Conservation (phyloP, 2,797 vertebrate genomes). For the Anniella stebbinsi region DNA sequence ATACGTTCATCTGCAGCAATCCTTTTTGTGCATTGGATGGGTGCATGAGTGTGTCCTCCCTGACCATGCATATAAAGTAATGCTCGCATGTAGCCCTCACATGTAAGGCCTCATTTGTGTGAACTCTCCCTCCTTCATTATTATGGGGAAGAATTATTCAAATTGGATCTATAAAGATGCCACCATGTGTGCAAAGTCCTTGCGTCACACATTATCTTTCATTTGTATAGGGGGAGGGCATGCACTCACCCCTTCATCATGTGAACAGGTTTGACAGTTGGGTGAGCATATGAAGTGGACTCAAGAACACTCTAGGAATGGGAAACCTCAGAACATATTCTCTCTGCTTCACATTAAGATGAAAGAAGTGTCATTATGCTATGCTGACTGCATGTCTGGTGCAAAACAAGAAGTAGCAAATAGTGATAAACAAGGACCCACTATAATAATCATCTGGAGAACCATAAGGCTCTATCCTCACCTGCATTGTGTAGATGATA, state of each 20-base stretch:
- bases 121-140: not conserved
- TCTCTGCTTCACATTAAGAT: not conserved
- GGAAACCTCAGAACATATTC: not conserved
- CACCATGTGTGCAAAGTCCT: too few species aligned
- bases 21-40: not conserved
- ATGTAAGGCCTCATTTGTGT: not conserved
- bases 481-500: not conserved
- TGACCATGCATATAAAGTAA: not conserved
- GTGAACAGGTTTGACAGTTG: not conserved
- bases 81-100: not conserved
- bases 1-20: not conserved
- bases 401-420: not conserved
- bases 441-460: not conserved
- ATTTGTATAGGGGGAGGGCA: not conserved
- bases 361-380: not conserved
- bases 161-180: too few species aligned
- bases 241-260: not conserved
- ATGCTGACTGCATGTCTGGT: not conserved
- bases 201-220: not conserved
- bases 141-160: not conserved
- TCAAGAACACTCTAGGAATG: not conserved
- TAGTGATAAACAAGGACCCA: too few species aligned
- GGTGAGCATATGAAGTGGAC: too few species aligned
- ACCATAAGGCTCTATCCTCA: not conserved
- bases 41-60: not conserved